A percentile compares a stretch with the other conserved stretches of the same genome.
Conservation (phyloP, 2,797 vertebrate genomes). For the Merluccius polli region DNA sequence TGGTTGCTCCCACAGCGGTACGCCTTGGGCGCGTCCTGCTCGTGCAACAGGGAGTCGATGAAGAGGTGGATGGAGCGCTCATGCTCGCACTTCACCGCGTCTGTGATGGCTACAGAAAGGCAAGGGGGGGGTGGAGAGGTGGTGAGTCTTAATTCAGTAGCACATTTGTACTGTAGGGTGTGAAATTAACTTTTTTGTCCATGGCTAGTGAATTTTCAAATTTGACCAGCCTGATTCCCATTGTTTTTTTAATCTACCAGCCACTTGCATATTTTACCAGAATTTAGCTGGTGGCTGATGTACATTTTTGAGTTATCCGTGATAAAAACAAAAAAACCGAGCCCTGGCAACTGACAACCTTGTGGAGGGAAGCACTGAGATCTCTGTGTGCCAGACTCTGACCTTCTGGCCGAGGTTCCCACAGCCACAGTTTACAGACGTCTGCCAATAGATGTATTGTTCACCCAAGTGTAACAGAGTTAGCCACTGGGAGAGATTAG, state of each 20-base stretch:
- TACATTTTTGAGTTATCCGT: background rate
- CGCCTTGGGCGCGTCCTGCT: constrained; percentile 79
- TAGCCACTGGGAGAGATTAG: constrained; percentile 31
- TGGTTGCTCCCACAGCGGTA: constrained; percentile 86
- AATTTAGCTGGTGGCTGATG: too few relatives aligned
- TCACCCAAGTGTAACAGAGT: constrained; percentile 26
- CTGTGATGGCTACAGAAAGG: constrained; percentile 77
- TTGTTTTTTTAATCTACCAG: too few relatives aligned
- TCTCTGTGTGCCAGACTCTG: background rate
- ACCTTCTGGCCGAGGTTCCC: background rate
- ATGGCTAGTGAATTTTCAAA: too few relatives aligned
- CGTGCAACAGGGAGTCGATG: constrained; percentile 90
- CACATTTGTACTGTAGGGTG: background rate
- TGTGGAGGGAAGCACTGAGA: background rate
- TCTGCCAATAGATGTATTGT: constrained; percentile 30
- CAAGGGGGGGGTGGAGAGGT: background rate
- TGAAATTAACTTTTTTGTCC: too few relatives aligned
- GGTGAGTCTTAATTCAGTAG: background rate
- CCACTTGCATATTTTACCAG: too few relatives aligned
- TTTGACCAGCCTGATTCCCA: too few relatives aligned
- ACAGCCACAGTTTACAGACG: background rate
- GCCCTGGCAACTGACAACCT: background rate
- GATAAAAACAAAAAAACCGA: background rate
- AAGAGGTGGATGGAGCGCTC: constrained; percentile 93
- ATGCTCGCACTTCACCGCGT: constrained; percentile 90